Evolutionary conservation across 2,888 invertebrate species (phyloP), one percentile per base, ranked within the genome.

Genomic region (Cataglyphis livida): DNA sequence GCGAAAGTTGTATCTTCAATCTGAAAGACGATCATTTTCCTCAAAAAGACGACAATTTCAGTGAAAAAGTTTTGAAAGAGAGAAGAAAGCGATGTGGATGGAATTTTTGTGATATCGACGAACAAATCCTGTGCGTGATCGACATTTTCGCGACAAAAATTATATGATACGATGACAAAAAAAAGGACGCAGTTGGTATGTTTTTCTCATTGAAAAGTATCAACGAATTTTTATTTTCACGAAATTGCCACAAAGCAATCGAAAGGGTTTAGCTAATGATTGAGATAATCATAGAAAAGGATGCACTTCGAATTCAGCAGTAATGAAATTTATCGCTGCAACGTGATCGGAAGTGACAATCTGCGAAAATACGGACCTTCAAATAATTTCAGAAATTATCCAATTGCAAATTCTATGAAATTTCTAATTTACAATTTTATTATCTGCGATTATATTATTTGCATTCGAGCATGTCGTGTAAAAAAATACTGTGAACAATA

Each of bases 341-440:
- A 82, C 88, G 83, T 82, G 84, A 87, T 79, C 68, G 66, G 82
- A 81, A 78, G 32, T 71, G 74, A 70, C 68, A 70, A 83, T 41
- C 38, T 32, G 32, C 65, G 12, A 48, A 32, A 75, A 44, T 75
- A n/a, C 15, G 28, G 18, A 44, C 3, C 15, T 18, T 41, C n/a
- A 44, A 78, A 70, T 18, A 59, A 59, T 32, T 70, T 59, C 5
- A 32, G 32, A 51, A 68, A 25, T 41, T 18, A n/a, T n/a, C 6
- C 9, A 48, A 28, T 18, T 32, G 57, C 18, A 10, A 70, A 21
- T 70, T 21, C 44, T 28, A 7, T 10, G 3, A 41, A 59, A 48
- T 71, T 71, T 70, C 61, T 7, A 25, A 59, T 64, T 48, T 21
- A 44, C 10, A 3, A 44, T 32, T 68, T 68, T 9, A n/a, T 70